Percentiles rank a stretch among this genome's conserved stretches.
Conservation (phyloP, 2,113 vertebrate genomes). For the Chiloscyllium plagiosum region DNA sequence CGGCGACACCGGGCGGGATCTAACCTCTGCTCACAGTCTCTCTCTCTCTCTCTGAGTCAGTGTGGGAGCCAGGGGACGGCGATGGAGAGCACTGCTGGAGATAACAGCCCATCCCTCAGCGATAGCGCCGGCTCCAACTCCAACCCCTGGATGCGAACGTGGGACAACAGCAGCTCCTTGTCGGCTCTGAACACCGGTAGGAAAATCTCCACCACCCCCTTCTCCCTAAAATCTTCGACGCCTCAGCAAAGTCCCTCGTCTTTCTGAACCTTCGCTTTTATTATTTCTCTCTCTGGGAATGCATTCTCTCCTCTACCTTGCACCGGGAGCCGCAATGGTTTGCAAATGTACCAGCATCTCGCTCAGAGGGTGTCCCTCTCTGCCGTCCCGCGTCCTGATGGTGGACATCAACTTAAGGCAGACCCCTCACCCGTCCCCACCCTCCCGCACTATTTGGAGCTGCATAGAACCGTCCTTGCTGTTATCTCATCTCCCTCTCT, state of each 20-base stretch:
- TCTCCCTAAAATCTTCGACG: background rate
- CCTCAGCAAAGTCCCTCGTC: background rate
- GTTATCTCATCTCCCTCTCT: background rate
- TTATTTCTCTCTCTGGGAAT: background rate
- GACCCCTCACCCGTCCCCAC: background rate
- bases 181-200: conserved; percentile 9
- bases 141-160: background rate
- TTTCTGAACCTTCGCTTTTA: background rate
- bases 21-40: background rate
- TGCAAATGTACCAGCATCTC: too few species aligned
- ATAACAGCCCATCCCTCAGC: conserved; percentile 11
- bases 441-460: background rate
- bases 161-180: background rate
- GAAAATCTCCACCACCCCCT: background rate
- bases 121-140: conserved; percentile 29
- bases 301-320: background rate
- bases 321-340: too few species aligned
- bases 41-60: too few species aligned
- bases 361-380: background rate
- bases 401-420: background rate
- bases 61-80: background rate
- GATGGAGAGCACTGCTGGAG: background rate
- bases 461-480: background rate
- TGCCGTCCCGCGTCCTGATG: background rate
- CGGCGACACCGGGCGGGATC: background rate